phyloP scores from a whole-genome alignment of 2,888 invertebrate genomes.

The Microctonus aethiopoides region DNA sequence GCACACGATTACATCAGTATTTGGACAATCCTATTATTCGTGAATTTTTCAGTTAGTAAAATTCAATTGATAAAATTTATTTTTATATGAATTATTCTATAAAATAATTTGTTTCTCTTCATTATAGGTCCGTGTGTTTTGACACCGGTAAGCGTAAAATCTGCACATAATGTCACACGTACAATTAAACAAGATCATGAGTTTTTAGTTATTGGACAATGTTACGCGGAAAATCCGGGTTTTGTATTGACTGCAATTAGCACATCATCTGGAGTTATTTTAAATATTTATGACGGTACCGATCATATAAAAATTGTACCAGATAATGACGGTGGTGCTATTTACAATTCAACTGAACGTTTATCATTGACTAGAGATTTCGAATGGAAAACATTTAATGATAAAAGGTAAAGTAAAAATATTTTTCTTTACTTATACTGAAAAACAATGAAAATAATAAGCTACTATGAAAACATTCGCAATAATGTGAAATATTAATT shows the following conservation, averaged over 20 bases:
- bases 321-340: constrained; percentile 47
- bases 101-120: too few relatives aligned
- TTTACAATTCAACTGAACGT: constrained; percentile 56
- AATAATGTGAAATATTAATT: constrained; percentile 18
- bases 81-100: not conserved
- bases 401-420: constrained; percentile 54
- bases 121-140: constrained; percentile 56
- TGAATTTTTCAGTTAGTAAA: constrained; percentile 54
- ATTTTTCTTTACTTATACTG: constrained; percentile 2
- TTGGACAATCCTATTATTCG: constrained; percentile 53
- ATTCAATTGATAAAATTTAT: not conserved
- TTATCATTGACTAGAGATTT: constrained; percentile 53
- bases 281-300: constrained; percentile 56
- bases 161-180: constrained; percentile 54
- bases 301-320: constrained; percentile 55
- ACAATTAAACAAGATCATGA: constrained; percentile 48
- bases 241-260: constrained; percentile 54
- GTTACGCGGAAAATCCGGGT: constrained; percentile 58
- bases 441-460: not conserved
- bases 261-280: constrained; percentile 46
- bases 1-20: constrained; percentile 60
- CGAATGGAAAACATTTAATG: constrained; percentile 52
- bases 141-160: constrained; percentile 49
- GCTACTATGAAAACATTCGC: not conserved
- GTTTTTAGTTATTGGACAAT: constrained; percentile 58